Base-by-base conservation (phyloP, 2,113 vertebrate species). In the Morone saxatilis region DNA sequence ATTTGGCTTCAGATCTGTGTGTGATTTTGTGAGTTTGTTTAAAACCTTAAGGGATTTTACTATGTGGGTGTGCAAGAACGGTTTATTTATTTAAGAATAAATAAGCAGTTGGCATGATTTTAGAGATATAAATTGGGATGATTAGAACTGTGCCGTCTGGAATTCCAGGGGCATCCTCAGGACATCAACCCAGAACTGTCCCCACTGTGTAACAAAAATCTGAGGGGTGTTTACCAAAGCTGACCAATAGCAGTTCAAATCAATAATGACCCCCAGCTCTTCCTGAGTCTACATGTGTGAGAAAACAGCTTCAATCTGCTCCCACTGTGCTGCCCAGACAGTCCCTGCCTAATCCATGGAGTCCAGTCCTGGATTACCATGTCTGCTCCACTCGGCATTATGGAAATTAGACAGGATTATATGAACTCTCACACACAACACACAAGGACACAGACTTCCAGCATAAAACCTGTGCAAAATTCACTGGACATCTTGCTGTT, bases 331-430 rank as follows among this genome's bases (percentile, higher is more conserved):
- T 76, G 88, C 80, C 90, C 88, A 93, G 89, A 94, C 92, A 93
- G 91, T 88, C 87, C 85, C 36, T 82, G 51, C 41, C 38, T 93
- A 94, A 94, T 94, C 90, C 91, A 74, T 1, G 47, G 65, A 85
- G 88, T 92, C 89, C 90, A 81, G 87, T 86, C 83, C 84, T 73
- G 90, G 93, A 94, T 94, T 93, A 92, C 10, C 40, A 41, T 65
- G 93, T 92, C 89, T 92, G 89, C 80, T 80, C 74, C 82, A 66
- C 80, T 81, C 76, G 4, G 71, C 80, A 78, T 90, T 83, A 83
- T 76, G 54, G 65, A 90, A 91, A 88, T 91, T 73, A 89, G 65
- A 86, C 71, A 54, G 81, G 91, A 92, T 91, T 89, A 87, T 71
- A 40, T 71, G 61, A 74, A 79, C 48, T 50, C 69, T 47, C 40